Evolutionary conservation across 1,140 invertebrate species (phyloP).

Genomic region (Procambarus clarkii): DNA sequence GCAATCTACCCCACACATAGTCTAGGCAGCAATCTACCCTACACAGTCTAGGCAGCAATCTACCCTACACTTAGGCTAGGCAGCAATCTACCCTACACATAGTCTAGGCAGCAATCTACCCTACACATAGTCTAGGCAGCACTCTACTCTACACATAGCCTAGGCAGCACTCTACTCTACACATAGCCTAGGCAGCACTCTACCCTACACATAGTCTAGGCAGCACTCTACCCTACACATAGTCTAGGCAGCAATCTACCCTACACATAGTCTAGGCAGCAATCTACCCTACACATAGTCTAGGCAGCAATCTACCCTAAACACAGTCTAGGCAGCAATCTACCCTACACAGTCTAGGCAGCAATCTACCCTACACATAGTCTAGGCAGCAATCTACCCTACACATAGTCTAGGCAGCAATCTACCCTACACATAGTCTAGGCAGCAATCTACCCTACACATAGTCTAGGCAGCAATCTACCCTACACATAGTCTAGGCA

Average conservation of each 20-base stretch:
- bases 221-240: no score
- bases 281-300: not conserved
- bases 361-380: not conserved
- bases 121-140: no score
- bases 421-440: no score
- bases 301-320: not conserved
- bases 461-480: no score
- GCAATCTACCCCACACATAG: not conserved
- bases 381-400: no score
- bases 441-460: no score
- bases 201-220: no score
- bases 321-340: not conserved
- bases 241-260: not conserved
- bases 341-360: not conserved
- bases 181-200: no score
- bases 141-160: no score
- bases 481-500: no score
- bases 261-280: not conserved
- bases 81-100: not conserved
- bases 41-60: not conserved
- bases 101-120: not conserved
- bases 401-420: no score
- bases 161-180: no score
- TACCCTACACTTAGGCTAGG: not conserved
- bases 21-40: not conserved